Conservation (phyloP, 1,140 invertebrate genomes). For the Drosophila simulans region DNA sequence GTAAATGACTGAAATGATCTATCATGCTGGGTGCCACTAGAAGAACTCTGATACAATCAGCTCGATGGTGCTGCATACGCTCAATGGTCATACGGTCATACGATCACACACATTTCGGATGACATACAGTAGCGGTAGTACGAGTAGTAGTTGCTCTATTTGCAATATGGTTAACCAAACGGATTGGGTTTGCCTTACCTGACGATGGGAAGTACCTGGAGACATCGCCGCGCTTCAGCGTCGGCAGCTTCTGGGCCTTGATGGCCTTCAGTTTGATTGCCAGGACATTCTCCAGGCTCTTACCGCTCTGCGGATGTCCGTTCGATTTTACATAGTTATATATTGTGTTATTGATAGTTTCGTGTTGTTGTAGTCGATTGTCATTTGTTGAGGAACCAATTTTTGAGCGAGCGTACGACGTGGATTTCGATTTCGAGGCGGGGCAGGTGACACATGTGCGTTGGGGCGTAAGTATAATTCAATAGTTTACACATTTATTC, state of each 20-base stretch:
- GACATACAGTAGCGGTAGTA: slow-evolving; percentile 41
- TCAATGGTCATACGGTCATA: slow-evolving; percentile 34
- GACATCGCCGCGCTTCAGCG: slow-evolving; percentile 91
- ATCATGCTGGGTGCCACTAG: slow-evolving; percentile 55
- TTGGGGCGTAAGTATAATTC: slow-evolving; percentile 49
- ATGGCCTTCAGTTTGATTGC: slow-evolving; percentile 88
- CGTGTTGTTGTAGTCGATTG: slow-evolving; percentile 53
- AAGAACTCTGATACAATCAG: slow-evolving; percentile 43
- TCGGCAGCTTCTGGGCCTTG: slow-evolving; percentile 89
- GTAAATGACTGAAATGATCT: slow-evolving; percentile 49
- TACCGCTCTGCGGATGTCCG: slow-evolving; percentile 85
- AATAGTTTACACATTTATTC: slow-evolving; percentile 59
- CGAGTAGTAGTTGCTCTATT: slow-evolving; percentile 39
- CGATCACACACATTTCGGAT: slow-evolving; percentile 29
- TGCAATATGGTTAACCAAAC: slow-evolving; percentile 35
- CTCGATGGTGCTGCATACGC: slow-evolving; percentile 45
- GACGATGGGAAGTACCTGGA: slow-evolving; percentile 91
- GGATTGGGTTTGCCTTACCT: slow-evolving; percentile 86
- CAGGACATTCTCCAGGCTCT: slow-evolving; percentile 88
- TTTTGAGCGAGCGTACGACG: slow-evolving; percentile 47
- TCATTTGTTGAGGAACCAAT: slow-evolving; percentile 56
- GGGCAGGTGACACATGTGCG: slow-evolving; percentile 71
- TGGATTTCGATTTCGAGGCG: slow-evolving; percentile 26
- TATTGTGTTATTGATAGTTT: slow-evolving; percentile 46
- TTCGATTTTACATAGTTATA: slow-evolving; percentile 10